Evolutionary conservation across 2,113 vertebrate species (phyloP).

Genomic region (Pteropus alecto): DNA sequence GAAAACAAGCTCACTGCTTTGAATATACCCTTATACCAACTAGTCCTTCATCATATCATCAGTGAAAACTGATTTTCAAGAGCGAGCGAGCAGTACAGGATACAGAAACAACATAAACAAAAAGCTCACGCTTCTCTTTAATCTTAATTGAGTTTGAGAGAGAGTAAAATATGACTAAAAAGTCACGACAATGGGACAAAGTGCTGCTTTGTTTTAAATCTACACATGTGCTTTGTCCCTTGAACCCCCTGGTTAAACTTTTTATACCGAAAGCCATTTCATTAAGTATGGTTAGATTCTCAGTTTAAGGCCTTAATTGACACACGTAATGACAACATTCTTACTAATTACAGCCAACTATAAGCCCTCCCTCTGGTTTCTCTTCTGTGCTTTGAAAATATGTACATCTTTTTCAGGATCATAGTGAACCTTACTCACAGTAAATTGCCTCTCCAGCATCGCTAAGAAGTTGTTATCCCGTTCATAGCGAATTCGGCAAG

Average conservation of each 20-base stretch:
- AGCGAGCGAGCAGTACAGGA: neutral
- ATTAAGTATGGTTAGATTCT: neutral
- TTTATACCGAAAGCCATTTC: neutral
- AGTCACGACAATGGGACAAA: neutral
- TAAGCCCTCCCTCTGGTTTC: constrained; percentile 78
- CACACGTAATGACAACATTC: neutral
- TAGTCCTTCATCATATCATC: neutral
- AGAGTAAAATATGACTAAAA: neutral
- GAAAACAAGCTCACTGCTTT: neutral
- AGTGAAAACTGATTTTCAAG: neutral
- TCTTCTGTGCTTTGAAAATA: constrained; percentile 88
- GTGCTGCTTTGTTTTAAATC: neutral
- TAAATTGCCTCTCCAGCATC: constrained; percentile 86
- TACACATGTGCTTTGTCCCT: neutral
- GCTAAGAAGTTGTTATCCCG: constrained; percentile 90
- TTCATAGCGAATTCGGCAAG: constrained; percentile 94
- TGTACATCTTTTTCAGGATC: constrained; percentile 89
- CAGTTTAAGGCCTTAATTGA: neutral
- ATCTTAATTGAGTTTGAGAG: neutral
- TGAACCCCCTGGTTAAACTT: neutral
- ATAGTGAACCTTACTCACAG: constrained; percentile 88
- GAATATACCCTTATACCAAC: neutral
- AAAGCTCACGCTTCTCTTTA: neutral
- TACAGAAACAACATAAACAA: neutral
- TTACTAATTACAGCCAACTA: constrained; percentile 47